Conservation (phyloP, 2,888 invertebrate species). For the Apodemia duryi region DNA sequence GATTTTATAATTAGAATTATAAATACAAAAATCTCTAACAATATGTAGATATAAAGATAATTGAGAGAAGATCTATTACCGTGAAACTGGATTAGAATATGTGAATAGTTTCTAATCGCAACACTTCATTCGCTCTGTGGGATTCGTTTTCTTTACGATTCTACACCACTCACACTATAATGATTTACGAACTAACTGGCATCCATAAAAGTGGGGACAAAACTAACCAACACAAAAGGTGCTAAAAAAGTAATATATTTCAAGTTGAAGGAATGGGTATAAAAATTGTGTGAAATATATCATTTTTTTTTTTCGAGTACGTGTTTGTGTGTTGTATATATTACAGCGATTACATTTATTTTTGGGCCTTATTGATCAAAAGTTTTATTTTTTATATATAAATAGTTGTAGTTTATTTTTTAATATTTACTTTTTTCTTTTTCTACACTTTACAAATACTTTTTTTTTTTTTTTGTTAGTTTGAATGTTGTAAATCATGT, state of each 20-base stretch:
- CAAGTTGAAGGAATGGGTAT: constrained; percentile 72
- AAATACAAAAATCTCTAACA: background rate
- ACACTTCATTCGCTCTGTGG: constrained; percentile 42
- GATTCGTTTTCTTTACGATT: constrained; percentile 68
- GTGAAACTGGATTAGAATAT: constrained; percentile 22
- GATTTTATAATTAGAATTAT: background rate
- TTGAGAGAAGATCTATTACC: constrained; percentile 8
- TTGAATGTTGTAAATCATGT: too few species aligned
- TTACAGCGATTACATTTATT: constrained; percentile 53
- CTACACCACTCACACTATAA: constrained; percentile 73
- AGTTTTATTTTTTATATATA: background rate
- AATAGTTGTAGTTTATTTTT: too few species aligned
- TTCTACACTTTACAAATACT: too few species aligned
- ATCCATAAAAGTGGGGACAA: constrained; percentile 76
- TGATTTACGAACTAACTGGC: constrained; percentile 75
- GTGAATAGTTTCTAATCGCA: constrained; percentile 23
- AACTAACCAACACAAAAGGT: constrained; percentile 75
- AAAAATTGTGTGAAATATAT: constrained; percentile 76
- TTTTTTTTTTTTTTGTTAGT: too few species aligned
- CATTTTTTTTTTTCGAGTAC: constrained; percentile 67
- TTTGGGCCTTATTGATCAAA: background rate
- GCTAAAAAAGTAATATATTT: constrained; percentile 78
- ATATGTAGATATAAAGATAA: background rate
- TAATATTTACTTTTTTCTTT: too few species aligned
- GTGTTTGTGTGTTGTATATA: constrained; percentile 69